These are phyloP conservation scores for Nestor notabilis DNA, from an alignment of 2,113 vertebrate species.

Conservation along the genomic window DNA sequence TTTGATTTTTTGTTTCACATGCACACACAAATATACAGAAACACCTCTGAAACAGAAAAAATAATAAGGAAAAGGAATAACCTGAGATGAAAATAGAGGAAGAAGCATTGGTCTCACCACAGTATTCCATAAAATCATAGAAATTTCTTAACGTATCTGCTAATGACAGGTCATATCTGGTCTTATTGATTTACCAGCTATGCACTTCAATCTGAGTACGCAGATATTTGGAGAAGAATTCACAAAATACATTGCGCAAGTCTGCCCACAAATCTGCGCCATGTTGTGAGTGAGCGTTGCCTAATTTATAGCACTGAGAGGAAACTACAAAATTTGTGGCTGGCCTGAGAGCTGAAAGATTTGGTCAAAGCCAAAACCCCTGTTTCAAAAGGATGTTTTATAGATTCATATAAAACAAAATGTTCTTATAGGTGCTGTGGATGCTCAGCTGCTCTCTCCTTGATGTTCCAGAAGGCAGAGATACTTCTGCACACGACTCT, in stretches of 20 bases:
- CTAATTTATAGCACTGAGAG: neutral
- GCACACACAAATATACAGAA: neutral
- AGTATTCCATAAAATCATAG: neutral
- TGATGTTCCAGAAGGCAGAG: neutral
- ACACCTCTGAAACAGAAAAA: neutral
- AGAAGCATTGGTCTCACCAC: neutral
- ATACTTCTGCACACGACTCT: neutral
- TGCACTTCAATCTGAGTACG: neutral
- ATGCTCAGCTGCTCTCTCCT: neutral
- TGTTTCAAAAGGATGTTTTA: neutral
- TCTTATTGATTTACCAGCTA: neutral
- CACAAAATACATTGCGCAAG: neutral
- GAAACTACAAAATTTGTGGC: neutral
- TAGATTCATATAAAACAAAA: neutral
- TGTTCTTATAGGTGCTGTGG: fast-evolving
- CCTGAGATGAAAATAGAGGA: neutral
- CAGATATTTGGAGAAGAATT: neutral
- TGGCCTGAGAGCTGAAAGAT: neutral
- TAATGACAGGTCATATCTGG: neutral
- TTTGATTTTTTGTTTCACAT: neutral
- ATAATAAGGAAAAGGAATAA: neutral
- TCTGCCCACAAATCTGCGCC: neutral
- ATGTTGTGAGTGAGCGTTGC: neutral
- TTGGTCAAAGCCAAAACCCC: neutral
- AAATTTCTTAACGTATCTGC: neutral